Evolutionary conservation across 2,113 vertebrate genomes (phyloP).

Genomic region (Trichomycterus rosablanca): DNA sequence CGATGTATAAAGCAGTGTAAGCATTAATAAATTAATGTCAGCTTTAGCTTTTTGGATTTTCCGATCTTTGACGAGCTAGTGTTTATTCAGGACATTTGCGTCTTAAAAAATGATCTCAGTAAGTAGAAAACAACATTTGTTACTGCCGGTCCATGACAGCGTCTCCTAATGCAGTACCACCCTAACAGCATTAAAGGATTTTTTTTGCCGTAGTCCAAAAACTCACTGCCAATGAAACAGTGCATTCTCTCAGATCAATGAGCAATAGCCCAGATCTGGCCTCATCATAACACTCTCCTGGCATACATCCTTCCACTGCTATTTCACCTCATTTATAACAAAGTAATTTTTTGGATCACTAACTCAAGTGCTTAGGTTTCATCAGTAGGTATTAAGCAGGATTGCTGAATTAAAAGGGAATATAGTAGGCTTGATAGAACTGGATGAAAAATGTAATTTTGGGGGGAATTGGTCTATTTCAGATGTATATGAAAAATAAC

Average conservation of each 20-base stretch:
- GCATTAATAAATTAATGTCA: no score
- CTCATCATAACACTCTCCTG: constrained; percentile 51
- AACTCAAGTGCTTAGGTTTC: constrained; percentile 49
- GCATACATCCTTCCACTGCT: constrained; percentile 50
- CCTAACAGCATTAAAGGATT: constrained; percentile 41
- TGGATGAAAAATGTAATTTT: constrained; percentile 5
- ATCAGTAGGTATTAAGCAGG: constrained; percentile 45
- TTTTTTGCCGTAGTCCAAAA: constrained; percentile 35
- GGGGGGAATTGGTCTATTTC: constrained; percentile 16
- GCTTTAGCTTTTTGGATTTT: no score
- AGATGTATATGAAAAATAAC: constrained; percentile 9
- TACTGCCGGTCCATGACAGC: constrained; percentile 34
- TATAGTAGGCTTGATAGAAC: constrained; percentile 16
- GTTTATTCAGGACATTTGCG: background rate
- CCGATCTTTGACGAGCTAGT: background rate
- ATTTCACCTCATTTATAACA: constrained; percentile 55
- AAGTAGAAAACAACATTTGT: constrained; percentile 13
- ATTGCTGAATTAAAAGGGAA: constrained; percentile 38
- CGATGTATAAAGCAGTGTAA: no score
- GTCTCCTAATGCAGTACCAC: constrained; percentile 27
- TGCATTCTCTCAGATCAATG: constrained; percentile 43
- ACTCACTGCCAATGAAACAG: constrained; percentile 39
- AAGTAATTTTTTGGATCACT: constrained; percentile 57
- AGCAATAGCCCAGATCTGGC: constrained; percentile 39
- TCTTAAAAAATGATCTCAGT: constrained; percentile 6